Percentiles rank a stretch among this genome's conserved stretches.
phyloP scores from a whole-genome alignment of 2,113 vertebrate genomes.

The Mionectes macconnelli region DNA sequence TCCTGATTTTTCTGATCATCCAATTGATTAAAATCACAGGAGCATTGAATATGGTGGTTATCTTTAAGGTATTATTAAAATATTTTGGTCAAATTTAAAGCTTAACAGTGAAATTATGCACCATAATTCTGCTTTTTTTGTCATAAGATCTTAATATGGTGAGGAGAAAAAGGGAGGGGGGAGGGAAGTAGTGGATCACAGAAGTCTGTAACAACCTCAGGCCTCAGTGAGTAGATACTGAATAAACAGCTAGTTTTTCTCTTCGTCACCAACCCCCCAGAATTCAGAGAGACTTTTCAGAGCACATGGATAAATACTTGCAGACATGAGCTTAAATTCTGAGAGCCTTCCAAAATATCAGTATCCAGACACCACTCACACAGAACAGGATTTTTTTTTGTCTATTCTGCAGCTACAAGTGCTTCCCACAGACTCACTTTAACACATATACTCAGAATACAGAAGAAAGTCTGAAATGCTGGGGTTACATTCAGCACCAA shows the following conservation, averaged over 20 bases:
- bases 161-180: rapidly evolving
- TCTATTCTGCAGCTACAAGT: not conserved
- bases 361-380: not conserved
- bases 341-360: not conserved
- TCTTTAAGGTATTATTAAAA: not conserved
- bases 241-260: not conserved
- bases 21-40: not conserved
- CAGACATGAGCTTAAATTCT: not conserved
- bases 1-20: not conserved
- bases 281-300: not conserved
- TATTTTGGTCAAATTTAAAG: not conserved
- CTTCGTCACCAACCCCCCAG: not conserved
- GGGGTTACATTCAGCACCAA: not conserved
- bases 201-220: not conserved
- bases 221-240: not conserved
- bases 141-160: not conserved
- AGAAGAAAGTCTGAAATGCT: not conserved
- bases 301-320: not conserved
- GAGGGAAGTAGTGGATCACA: not conserved
- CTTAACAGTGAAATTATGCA: not conserved
- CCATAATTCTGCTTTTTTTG: not conserved
- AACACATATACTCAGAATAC: not conserved
- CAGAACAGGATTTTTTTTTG: not conserved
- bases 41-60: not conserved
- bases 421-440: not conserved